phyloP scores from a whole-genome alignment of 1,140 invertebrate species.

The Physella acuta region DNA sequence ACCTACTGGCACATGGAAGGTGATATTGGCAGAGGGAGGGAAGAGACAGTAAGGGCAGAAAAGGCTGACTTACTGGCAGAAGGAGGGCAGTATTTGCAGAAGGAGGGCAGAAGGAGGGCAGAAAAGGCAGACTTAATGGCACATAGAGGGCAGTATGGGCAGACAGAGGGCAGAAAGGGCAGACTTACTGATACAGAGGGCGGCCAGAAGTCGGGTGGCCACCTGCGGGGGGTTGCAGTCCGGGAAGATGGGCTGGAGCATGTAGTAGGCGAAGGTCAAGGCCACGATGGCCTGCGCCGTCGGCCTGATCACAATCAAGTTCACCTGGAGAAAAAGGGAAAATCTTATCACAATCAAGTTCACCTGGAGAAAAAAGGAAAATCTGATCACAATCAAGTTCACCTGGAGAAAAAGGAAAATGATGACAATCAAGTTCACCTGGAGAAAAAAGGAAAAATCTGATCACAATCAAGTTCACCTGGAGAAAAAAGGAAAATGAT shows the following conservation, averaged over 20 bases:
- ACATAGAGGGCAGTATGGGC: not conserved
- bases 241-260: conserved; percentile 54
- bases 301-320: conserved; percentile 73
- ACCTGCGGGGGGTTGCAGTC: conserved; percentile 48
- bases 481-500: no score
- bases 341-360: not conserved
- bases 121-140: not conserved
- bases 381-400: no score
- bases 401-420: no score
- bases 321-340: conserved; percentile 42
- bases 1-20: no score
- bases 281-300: conserved; percentile 61
- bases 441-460: no score
- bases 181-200: conserved; percentile 55
- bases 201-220: conserved; percentile 48
- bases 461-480: no score
- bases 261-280: conserved; percentile 57
- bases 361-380: no score
- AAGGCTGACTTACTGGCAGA: no score
- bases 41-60: no score
- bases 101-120: not conserved
- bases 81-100: no score
- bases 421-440: no score
- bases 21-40: no score
- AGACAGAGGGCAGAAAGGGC: not conserved